Percentiles rank a stretch among this genome's conserved stretches.
Conservation (phyloP, 53 echinoderm and acorn worm species). For the Henricia sp. region DNA sequence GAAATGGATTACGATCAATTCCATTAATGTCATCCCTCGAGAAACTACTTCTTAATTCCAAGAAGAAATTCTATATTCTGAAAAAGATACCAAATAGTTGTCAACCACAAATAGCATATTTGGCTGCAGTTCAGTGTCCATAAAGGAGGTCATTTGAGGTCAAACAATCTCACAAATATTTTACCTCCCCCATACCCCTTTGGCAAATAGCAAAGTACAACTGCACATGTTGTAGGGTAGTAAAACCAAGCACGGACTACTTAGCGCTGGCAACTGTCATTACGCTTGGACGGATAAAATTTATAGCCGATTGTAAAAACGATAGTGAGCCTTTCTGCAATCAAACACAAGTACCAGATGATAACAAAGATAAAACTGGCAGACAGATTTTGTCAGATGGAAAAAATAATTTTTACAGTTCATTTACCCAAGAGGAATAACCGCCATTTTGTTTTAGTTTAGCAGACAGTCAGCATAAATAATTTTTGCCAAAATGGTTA, state of each 20-base stretch:
- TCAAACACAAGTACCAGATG: neutral
- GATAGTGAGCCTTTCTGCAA: neutral
- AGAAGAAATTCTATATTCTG: too few species aligned
- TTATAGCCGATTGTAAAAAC: slow-evolving; percentile 24
- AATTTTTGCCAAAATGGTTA: too few species aligned
- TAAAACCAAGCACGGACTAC: slow-evolving; percentile 1
- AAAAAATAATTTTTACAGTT: too few species aligned
- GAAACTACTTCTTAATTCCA: too few species aligned
- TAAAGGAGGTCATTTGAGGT: slow-evolving; percentile 35
- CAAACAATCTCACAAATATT: slow-evolving; percentile 14
- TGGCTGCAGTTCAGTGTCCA: slow-evolving; percentile 29
- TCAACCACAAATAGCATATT: too few species aligned
- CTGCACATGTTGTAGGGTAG: slow-evolving; percentile 24
- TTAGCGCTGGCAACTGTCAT: slow-evolving; percentile 8
- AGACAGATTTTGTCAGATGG: neutral
- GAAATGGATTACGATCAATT: too few species aligned
- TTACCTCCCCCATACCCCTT: neutral
- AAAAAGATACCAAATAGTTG: too few species aligned
- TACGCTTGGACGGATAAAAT: slow-evolving; percentile 7
- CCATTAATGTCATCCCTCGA: too few species aligned
- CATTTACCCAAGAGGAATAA: too few species aligned
- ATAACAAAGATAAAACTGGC: neutral
- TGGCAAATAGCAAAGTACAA: slow-evolving; percentile 39
- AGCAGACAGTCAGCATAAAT: too few species aligned
- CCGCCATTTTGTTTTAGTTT: too few species aligned